phyloP scores from a whole-genome alignment of 2,888 invertebrate species.

The Cinara cedri region DNA sequence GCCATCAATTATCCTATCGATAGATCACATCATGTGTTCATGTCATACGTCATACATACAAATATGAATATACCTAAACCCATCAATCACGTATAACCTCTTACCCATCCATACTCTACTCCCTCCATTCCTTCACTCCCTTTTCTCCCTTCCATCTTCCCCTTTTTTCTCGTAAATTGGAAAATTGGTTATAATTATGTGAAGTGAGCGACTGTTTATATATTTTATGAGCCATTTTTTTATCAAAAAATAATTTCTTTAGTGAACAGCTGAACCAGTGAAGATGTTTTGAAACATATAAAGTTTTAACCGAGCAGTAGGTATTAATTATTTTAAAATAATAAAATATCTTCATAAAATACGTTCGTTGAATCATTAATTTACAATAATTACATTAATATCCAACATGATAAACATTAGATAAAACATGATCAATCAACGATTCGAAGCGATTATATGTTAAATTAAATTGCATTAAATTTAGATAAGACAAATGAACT shows the following conservation, averaged over 20 bases:
- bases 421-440: constrained; percentile 11
- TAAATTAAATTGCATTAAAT: constrained; percentile 19
- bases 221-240: constrained; percentile 28
- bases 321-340: constrained; percentile 25
- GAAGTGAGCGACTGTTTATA: constrained; percentile 2
- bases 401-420: neutral
- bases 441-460: neutral
- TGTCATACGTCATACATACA: no score
- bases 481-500: neutral
- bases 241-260: constrained; percentile 8
- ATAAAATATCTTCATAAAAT: constrained; percentile 6
- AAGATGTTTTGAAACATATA: constrained; percentile 1
- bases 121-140: no score
- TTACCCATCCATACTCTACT: no score
- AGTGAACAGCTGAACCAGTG: neutral
- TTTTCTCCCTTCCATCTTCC: no score
- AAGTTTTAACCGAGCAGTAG: neutral
- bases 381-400: neutral
- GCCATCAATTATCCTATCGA: no score
- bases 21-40: no score
- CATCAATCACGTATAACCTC: no score
- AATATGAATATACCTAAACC: no score
- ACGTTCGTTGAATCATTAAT: neutral
- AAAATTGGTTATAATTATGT: constrained; percentile 2
- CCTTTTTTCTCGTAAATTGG: neutral